A percentile compares a stretch with the other conserved stretches of the same genome.
Evolutionary conservation across 2,797 vertebrate species (phyloP).

Genomic region (Tragopan temminckii): DNA sequence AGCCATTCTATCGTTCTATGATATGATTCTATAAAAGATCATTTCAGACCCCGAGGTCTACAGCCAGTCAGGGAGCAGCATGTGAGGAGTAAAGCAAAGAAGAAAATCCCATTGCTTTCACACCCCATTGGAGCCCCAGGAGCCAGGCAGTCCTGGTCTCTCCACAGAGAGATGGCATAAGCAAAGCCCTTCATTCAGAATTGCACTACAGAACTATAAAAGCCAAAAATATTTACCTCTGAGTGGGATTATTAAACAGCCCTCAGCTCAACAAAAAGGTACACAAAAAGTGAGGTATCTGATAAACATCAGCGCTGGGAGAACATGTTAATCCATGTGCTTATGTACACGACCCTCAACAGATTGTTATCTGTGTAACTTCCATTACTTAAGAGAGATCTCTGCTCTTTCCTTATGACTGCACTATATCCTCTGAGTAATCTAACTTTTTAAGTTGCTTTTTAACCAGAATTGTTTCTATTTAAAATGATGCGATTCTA

Average conservation of each 20-base stretch:
- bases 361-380: background rate
- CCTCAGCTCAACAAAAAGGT: background rate
- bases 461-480: background rate
- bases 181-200: background rate
- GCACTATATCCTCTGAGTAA: background rate
- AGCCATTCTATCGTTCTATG: no score
- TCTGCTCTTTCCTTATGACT: background rate
- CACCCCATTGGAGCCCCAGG: accelerated
- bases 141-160: background rate
- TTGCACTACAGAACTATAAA: background rate
- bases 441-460: background rate
- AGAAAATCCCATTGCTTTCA: background rate
- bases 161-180: accelerated
- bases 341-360: background rate
- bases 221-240: background rate
- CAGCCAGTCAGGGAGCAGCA: background rate
- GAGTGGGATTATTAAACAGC: background rate
- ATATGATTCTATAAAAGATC: background rate
- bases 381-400: background rate
- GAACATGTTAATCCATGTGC: background rate
- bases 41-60: background rate
- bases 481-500: background rate
- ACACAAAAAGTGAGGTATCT: background rate
- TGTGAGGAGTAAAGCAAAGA: background rate
- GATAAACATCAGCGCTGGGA: background rate